phyloP scores from a whole-genome alignment of 2,797 vertebrate genomes.

The Peromyscus attwateri region DNA sequence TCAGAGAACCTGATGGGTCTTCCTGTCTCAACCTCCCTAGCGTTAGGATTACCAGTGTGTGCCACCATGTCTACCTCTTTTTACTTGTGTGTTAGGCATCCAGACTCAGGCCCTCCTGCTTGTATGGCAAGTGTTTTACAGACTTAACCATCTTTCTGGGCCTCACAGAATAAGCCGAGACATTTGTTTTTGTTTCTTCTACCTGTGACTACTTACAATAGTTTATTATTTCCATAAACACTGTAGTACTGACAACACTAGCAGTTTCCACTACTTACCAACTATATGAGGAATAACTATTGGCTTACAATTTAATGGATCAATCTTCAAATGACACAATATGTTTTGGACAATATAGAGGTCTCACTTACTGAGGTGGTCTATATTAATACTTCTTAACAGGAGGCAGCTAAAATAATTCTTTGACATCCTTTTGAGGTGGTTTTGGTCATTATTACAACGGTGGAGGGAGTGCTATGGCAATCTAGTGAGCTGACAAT shows the following conservation, averaged over 20 bases:
- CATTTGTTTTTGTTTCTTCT: not conserved
- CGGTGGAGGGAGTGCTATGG: not conserved
- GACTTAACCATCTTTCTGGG: not conserved
- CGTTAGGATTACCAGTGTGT: not conserved
- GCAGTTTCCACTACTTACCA: not conserved
- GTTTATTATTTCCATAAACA: not conserved
- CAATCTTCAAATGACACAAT: not conserved
- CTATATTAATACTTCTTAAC: not conserved
- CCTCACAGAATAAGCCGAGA: not conserved
- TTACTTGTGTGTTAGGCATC: not conserved
- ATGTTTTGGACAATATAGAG: not conserved
- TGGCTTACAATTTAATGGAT: not conserved
- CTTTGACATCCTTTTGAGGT: not conserved
- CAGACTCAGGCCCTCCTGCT: not conserved
- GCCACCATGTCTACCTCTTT: not conserved
- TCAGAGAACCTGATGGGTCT: not conserved
- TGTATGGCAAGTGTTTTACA: not conserved
- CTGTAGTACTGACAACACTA: not conserved
- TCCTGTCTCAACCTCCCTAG: not conserved
- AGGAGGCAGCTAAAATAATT: rapidly evolving
- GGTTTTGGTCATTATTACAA: not conserved
- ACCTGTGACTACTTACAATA: too few species aligned
- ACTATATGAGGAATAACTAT: not conserved
- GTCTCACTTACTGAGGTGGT: not conserved
- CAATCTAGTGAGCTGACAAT: not conserved